Conservation (phyloP, 2,797 vertebrate species). For the Ceyx erithaca region DNA sequence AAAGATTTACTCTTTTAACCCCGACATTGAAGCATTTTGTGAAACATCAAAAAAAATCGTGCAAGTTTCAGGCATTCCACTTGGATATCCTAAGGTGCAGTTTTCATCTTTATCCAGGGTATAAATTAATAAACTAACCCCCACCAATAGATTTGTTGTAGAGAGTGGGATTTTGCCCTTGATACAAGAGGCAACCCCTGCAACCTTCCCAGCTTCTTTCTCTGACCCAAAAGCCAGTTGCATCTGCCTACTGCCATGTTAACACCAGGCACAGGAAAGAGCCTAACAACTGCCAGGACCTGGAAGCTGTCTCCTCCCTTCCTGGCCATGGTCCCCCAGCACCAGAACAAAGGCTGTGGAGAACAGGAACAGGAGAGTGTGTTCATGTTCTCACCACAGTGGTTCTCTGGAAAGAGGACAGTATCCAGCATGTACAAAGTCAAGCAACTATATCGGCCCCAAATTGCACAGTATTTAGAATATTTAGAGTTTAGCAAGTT, state of each 20-base stretch:
- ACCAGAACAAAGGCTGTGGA: not conserved
- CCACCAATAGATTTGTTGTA: not conserved
- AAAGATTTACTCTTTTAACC: conserved; percentile 47
- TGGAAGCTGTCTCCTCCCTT: not conserved
- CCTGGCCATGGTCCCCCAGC: not conserved
- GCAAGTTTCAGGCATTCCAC: not conserved
- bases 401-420: not conserved
- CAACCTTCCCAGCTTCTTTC: not conserved
- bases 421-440: fast-evolving
- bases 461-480: not conserved
- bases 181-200: not conserved
- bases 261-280: not conserved
- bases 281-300: not conserved
- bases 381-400: not conserved
- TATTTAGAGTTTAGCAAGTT: not conserved
- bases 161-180: not conserved
- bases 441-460: not conserved
- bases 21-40: conserved; percentile 20
- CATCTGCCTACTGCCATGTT: not conserved
- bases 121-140: not conserved
- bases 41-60: not conserved
- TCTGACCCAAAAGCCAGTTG: not conserved
- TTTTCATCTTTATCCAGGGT: not conserved
- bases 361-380: not conserved
- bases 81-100: not conserved